Base-by-base conservation (phyloP, 2,113 vertebrate species). In the Passer montanus region DNA sequence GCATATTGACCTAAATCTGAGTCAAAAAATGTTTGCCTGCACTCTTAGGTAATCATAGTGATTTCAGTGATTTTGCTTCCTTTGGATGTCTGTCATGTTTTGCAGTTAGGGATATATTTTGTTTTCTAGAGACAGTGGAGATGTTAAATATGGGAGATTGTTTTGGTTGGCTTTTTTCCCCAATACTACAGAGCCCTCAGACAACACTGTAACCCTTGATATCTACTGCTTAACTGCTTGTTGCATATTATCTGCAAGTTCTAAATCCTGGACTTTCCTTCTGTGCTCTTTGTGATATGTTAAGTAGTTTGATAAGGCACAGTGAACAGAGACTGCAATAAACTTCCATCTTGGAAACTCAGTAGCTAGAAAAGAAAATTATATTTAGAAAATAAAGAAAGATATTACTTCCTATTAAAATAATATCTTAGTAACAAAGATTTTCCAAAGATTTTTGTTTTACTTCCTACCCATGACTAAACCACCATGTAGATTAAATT, bases 131-230 rank as follows among this genome's bases (percentile, higher is more conserved):
- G 8, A 52, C 7, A 22, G 13, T 15, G 4, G 33, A 43, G 10
- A 20, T 1, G 0, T 43, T 52, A 75, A 75, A 43, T 58, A 53
- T 4, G 2, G 0, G 7, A 8, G 13, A 27, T 46, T n/a, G 3
- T 62, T 62, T 67, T 43, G 3, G 4, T 56, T 55, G 3, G 7
- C 7, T 20, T 30, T 15, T 1, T 1, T 39, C 13, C 3, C 3
- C 1, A 2, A 0, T 39, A 33, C 37, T 85, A 9, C 22, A 37
- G 31, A 39, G 9, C 26, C 15, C 9, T 58, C 46, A 56, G 14
- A 73, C 5, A 18, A 7, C 1, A 1, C 13, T 31, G 4, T 22
- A 62, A 17, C 22, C 46, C 13, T 69, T 73, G 21, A 3, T 56
- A 56, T 31, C 13, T 39, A 14, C 46, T 66, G 2, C 31, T 58